These are phyloP conservation scores for Falco cherrug DNA, from an alignment of 2,797 vertebrate species.

Conservation along the genomic window DNA sequence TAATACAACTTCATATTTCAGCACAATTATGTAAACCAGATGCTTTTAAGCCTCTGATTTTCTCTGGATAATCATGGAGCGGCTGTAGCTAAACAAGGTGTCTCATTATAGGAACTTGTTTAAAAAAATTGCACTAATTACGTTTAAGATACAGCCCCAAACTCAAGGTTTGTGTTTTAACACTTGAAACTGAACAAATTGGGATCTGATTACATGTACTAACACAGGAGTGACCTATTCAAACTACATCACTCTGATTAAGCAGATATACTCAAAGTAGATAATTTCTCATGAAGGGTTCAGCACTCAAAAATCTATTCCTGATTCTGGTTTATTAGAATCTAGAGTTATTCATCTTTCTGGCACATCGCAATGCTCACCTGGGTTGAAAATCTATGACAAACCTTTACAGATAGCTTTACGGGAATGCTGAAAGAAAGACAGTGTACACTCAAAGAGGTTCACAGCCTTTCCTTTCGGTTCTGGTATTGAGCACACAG, in stretches of 20 bases:
- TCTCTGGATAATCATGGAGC: neutral
- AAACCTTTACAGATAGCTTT: neutral
- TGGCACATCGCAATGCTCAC: neutral
- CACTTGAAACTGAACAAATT: neutral
- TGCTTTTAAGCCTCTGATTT: slow-evolving; percentile 30
- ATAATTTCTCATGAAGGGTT: neutral
- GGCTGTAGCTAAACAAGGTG: slow-evolving; percentile 37
- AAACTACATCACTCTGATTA: neutral
- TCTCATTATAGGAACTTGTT: slow-evolving; percentile 3
- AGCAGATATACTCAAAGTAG: neutral
- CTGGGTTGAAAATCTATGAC: neutral
- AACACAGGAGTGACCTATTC: neutral
- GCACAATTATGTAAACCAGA: neutral
- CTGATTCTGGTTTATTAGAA: neutral
- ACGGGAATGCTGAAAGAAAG: neutral
- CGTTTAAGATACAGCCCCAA: neutral
- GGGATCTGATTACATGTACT: neutral
- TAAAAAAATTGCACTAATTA: neutral
- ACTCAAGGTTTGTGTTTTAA: neutral
- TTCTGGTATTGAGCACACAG: neutral
- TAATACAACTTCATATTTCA: neutral
- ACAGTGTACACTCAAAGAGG: neutral
- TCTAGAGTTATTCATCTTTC: neutral
- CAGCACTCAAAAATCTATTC: neutral
- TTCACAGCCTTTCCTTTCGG: neutral